Percentiles rank a stretch among this genome's conserved stretches.
Evolutionary conservation across 2,888 invertebrate genomes (phyloP).

Genomic region (Aplocera efformata): DNA sequence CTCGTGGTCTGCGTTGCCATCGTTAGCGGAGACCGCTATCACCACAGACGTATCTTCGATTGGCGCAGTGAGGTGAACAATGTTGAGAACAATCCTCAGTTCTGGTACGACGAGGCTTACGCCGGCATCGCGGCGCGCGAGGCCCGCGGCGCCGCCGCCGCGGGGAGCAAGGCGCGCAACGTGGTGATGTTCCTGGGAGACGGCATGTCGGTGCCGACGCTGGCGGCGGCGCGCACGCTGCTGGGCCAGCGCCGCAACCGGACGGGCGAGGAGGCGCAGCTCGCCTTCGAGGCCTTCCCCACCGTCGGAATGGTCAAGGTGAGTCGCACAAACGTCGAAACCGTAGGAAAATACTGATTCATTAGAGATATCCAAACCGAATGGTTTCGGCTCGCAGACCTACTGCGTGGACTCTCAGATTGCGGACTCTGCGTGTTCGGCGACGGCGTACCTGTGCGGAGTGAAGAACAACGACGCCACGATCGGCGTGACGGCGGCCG

Average conservation of each 20-base stretch:
- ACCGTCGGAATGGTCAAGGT: constrained; percentile 64
- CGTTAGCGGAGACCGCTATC: no score
- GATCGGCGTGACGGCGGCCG: constrained; percentile 83
- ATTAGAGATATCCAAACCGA: no score
- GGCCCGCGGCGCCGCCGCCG: constrained; percentile 41
- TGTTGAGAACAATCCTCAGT: no score
- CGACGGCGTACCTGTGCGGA: constrained; percentile 84
- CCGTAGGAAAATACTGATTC: no score
- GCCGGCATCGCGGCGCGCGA: constrained; percentile 26
- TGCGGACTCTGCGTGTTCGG: constrained; percentile 85
- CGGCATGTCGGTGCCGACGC: constrained; percentile 86
- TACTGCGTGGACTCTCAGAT: constrained; percentile 82
- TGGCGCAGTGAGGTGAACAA: no score
- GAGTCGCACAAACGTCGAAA: not conserved
- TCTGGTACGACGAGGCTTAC: constrained; percentile 29
- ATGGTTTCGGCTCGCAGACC: constrained; percentile 47
- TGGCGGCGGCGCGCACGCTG: constrained; percentile 81
- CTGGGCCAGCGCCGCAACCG: constrained; percentile 75
- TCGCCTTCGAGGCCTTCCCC: constrained; percentile 83
- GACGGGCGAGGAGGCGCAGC: constrained; percentile 78
- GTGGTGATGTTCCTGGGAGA: constrained; percentile 86
- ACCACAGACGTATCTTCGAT: no score
- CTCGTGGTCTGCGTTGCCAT: no score
- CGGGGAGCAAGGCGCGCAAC: constrained; percentile 65
- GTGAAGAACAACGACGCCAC: constrained; percentile 83